These are phyloP conservation scores for Apotomis turbidana DNA, from an alignment of 2,888 invertebrate species.

Conservation along the genomic window DNA sequence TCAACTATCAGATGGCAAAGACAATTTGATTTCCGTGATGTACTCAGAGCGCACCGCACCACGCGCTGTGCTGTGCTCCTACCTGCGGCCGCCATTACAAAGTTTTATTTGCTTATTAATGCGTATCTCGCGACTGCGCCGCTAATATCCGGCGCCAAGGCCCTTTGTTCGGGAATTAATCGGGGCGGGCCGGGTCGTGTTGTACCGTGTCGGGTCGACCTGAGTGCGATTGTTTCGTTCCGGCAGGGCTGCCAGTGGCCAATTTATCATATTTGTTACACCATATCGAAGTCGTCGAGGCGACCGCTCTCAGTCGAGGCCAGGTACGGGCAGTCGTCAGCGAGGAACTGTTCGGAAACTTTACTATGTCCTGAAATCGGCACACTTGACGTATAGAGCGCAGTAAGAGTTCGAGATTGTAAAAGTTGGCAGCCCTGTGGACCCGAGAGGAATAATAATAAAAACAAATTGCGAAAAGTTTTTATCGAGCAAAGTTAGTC, in stretches of 20 bases:
- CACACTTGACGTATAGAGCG: slow-evolving; percentile 20
- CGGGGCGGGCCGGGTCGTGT: slow-evolving; percentile 22
- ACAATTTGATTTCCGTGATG: not conserved
- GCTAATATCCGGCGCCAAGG: slow-evolving; percentile 2
- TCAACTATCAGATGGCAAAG: too few relatives aligned
- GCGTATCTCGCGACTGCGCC: slow-evolving; percentile 14
- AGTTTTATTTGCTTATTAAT: slow-evolving; percentile 33
- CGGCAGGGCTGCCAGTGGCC: not conserved
- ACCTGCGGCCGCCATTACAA: slow-evolving; percentile 3
- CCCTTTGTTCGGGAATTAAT: slow-evolving; percentile 27
- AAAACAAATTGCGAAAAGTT: slow-evolving; percentile 41
- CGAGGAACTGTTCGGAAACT: not conserved
- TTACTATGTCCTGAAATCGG: slow-evolving; percentile 6
- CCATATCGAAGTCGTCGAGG: not conserved
- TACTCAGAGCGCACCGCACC: not conserved
- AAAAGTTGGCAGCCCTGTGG: slow-evolving; percentile 39
- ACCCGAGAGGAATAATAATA: slow-evolving; percentile 42
- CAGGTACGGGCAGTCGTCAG: not conserved
- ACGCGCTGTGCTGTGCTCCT: not conserved
- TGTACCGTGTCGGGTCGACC: slow-evolving; percentile 12
- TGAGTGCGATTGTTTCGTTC: slow-evolving; percentile 7
- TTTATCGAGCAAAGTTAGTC: slow-evolving; percentile 38
- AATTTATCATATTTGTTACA: too few relatives aligned
- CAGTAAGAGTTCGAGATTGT: slow-evolving; percentile 27
- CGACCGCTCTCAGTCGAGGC: not conserved